phyloP scores from a whole-genome alignment of 2,797 vertebrate species.

The Megalops cyprinoides region DNA sequence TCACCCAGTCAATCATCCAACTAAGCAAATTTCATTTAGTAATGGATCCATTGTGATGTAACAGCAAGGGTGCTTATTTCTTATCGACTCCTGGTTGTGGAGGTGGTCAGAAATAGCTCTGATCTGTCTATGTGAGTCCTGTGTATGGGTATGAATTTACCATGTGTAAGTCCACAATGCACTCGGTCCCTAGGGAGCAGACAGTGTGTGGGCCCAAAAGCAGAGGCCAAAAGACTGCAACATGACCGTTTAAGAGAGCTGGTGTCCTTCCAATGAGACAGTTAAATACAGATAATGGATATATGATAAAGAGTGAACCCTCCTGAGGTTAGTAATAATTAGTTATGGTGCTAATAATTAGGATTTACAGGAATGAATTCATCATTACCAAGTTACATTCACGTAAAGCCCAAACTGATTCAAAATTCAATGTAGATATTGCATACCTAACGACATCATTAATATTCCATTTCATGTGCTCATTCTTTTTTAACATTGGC shows the following conservation, averaged over 20 bases:
- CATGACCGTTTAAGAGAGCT: neutral
- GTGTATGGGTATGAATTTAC: constrained; percentile 34
- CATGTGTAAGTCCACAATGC: neutral
- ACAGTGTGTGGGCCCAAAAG: neutral
- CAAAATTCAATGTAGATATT: neutral
- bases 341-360: neutral
- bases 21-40: neutral
- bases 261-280: neutral
- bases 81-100: neutral
- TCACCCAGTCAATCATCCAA: constrained; percentile 1
- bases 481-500: constrained; percentile 41
- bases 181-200: neutral
- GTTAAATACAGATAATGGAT: neutral
- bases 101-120: neutral
- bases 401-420: neutral
- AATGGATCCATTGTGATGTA: neutral
- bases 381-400: constrained; percentile 1
- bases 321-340: neutral
- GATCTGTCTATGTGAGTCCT: constrained; percentile 23
- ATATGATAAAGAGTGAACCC: neutral
- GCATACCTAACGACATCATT: constrained; percentile 21
- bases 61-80: neutral
- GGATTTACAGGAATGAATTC: neutral
- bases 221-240: neutral
- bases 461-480: constrained; percentile 44